Percentiles rank a stretch among this genome's conserved stretches.
phyloP scores from a whole-genome alignment of 2,888 invertebrate genomes.

The Rhyacophila evoluta region DNA sequence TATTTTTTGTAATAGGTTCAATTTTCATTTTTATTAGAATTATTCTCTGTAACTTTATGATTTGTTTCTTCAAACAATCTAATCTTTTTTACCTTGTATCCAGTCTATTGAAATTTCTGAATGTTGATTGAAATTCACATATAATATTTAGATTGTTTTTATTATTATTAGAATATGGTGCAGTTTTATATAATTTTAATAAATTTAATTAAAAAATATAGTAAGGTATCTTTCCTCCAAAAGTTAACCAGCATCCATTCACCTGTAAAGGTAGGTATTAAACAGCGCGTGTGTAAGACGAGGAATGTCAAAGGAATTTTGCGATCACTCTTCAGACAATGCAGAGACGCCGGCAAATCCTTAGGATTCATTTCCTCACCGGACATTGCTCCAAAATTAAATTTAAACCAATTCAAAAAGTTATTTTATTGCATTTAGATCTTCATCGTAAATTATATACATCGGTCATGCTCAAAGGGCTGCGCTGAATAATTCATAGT shows the following conservation, averaged over 20 bases:
- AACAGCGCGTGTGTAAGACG: constrained; percentile 34
- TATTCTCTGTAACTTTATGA: too few relatives aligned
- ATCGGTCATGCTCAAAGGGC: constrained; percentile 41
- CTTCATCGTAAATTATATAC: constrained; percentile 26
- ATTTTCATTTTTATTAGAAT: too few relatives aligned
- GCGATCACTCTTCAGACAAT: constrained; percentile 38
- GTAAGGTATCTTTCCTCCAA: background rate
- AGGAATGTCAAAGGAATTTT: constrained; percentile 49
- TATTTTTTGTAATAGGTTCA: too few relatives aligned
- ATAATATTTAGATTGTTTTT: too few relatives aligned
- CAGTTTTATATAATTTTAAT: too few relatives aligned
- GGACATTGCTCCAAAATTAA: constrained; percentile 34
- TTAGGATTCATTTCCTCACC: constrained; percentile 38
- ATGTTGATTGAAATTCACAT: too few relatives aligned
- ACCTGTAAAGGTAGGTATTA: constrained; percentile 34
- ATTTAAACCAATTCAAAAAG: background rate
- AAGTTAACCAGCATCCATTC: constrained; percentile 35
- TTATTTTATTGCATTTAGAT: background rate
- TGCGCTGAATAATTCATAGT: constrained; percentile 47
- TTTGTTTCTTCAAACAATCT: too few relatives aligned
- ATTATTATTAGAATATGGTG: too few relatives aligned
- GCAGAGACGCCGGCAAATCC: constrained; percentile 33
- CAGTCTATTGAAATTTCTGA: too few relatives aligned
- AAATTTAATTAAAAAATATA: too few relatives aligned
- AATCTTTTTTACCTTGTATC: too few relatives aligned